These are phyloP conservation scores for Columbina picui DNA, from an alignment of 2,113 vertebrate species.

Conservation along the genomic window DNA sequence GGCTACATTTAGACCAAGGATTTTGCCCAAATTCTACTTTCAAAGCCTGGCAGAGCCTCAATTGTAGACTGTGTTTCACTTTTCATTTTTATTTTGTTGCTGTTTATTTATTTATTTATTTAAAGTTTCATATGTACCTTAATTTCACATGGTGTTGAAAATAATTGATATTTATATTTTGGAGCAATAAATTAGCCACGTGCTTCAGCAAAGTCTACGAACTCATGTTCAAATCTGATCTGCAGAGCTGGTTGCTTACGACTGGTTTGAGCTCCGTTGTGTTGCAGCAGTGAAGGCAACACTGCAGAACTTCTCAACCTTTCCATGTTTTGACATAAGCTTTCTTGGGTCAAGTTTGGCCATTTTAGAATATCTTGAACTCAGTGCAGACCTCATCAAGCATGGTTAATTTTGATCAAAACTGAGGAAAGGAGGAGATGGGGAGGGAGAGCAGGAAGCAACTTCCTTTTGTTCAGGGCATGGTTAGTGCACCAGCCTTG, in stretches of 20 bases:
- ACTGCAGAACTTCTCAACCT: background rate
- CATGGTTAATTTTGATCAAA: background rate
- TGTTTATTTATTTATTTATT: background rate
- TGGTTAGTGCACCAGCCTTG: background rate
- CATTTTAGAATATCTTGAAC: background rate
- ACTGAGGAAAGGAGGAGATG: fast-evolving
- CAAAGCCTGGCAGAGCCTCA: background rate
- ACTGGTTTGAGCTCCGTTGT: background rate
- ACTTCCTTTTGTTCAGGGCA: background rate
- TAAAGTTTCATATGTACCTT: background rate
- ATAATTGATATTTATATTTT: background rate
- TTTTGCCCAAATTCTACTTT: background rate
- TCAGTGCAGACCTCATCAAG: background rate
- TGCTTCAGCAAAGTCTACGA: background rate
- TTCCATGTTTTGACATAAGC: background rate
- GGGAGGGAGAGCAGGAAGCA: background rate
- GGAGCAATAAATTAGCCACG: background rate
- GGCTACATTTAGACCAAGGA: background rate
- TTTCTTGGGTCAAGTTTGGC: background rate
- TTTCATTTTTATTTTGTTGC: background rate
- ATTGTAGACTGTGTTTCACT: background rate
- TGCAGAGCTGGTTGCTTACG: background rate
- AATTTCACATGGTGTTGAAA: background rate
- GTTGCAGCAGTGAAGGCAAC: background rate
- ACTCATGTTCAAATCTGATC: background rate